These are phyloP conservation scores for Tromatobia lineatoria DNA, from an alignment of 2,888 invertebrate species.

Conservation along the genomic window DNA sequence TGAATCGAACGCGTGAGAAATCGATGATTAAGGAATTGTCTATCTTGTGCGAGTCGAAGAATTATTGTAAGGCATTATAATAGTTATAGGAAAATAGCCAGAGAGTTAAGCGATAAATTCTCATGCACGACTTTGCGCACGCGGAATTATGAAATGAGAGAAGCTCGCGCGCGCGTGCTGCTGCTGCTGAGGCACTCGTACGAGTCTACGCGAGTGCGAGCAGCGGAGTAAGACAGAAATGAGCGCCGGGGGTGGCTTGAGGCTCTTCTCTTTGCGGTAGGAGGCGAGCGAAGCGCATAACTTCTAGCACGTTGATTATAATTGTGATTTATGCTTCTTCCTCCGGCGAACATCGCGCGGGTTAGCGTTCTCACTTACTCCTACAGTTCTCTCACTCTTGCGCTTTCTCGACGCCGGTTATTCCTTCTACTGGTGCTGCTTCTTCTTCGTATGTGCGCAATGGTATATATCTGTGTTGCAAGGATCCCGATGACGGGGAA, in stretches of 20 bases:
- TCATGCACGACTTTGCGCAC: conserved; percentile 69
- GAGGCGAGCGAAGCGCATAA: conserved; percentile 56
- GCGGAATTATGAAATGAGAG: conserved; percentile 59
- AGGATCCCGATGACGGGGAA: conserved; percentile 53
- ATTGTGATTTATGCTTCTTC: conserved; percentile 79
- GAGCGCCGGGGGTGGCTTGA: conserved; percentile 70
- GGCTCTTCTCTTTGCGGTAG: conserved; percentile 74
- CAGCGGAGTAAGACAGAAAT: conserved; percentile 37
- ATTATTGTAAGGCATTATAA: conserved; percentile 39
- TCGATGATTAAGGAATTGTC: conserved; percentile 27
- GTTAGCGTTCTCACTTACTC: conserved; percentile 44
- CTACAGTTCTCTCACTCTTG: conserved; percentile 54
- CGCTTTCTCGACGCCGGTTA: conserved; percentile 28
- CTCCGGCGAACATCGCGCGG: conserved; percentile 51
- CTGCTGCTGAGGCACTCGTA: conserved; percentile 39
- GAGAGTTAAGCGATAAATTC: conserved; percentile 78
- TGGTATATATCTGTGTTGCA: conserved; percentile 18
- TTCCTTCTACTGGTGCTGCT: conserved; percentile 42
- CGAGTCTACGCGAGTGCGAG: conserved; percentile 32
- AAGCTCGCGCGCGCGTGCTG: conserved; percentile 69
- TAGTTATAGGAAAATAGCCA: conserved; percentile 34
- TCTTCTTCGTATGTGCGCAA: conserved; percentile 39
- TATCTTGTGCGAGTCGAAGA: conserved; percentile 27
- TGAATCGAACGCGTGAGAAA: conserved; percentile 13
- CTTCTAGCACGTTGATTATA: conserved; percentile 80